phyloP scores from a whole-genome alignment of 92 coral and sea anemone genomes.

The Plumapathes pennacea region DNA sequence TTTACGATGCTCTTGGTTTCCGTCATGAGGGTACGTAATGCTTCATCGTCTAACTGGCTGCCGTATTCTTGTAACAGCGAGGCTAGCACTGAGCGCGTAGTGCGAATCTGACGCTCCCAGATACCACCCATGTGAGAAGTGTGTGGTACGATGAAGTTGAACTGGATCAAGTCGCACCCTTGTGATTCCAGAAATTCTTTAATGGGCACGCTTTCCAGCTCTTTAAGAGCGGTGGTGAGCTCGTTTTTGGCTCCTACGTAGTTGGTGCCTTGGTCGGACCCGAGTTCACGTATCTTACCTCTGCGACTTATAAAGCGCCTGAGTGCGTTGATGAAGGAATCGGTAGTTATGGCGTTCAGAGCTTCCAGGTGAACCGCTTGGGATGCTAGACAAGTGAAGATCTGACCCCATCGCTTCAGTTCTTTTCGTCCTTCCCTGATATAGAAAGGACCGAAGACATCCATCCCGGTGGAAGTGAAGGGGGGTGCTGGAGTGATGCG shows the following conservation, averaged over 20 bases:
- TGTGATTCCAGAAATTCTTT: not conserved
- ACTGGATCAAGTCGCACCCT: constrained; percentile 5
- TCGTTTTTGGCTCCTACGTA: constrained; percentile 25
- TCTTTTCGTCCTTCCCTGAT: constrained; percentile 13
- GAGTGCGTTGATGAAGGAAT: constrained; percentile 22
- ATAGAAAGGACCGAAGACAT: constrained; percentile 15
- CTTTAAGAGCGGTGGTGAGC: not conserved
- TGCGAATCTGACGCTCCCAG: constrained; percentile 4
- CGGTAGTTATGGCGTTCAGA: constrained; percentile 9
- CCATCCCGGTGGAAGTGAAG: constrained; percentile 19
- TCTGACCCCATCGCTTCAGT: constrained; percentile 5
- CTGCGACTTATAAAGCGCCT: constrained; percentile 9
- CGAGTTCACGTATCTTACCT: constrained; percentile 17
- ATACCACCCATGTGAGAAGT: constrained; percentile 16
- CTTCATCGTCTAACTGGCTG: not conserved
- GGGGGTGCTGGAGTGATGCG: constrained; percentile 26
- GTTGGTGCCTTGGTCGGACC: constrained; percentile 28
- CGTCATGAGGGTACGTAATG: constrained; percentile 3
- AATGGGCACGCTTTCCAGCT: constrained; percentile 9
- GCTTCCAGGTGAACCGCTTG: constrained; percentile 17
- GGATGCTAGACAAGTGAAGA: constrained; percentile 12
- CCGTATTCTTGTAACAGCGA: not conserved
- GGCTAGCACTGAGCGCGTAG: constrained; percentile 5
- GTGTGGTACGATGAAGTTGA: constrained; percentile 2
- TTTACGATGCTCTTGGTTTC: constrained; percentile 5